A percentile compares a stretch with the other conserved stretches of the same genome.
These are phyloP conservation scores for Megalops atlanticus DNA, from an alignment of 2,113 vertebrate genomes.

Conservation along the genomic window DNA sequence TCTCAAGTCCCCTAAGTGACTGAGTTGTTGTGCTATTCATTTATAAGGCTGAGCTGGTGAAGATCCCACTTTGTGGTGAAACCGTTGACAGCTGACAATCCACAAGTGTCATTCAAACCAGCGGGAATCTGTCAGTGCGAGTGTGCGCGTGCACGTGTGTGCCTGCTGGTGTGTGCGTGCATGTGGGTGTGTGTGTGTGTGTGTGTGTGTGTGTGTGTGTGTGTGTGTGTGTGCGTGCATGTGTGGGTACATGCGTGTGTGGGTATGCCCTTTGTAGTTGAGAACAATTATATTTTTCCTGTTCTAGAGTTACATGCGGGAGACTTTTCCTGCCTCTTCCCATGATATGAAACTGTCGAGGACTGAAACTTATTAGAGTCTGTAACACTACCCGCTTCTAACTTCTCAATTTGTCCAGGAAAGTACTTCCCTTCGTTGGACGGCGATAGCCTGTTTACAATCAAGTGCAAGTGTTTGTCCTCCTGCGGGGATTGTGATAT, in stretches of 20 bases:
- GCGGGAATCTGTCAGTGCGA: too few relatives aligned
- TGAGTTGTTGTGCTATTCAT: too few relatives aligned
- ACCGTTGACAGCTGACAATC: too few relatives aligned
- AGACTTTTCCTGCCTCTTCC: not conserved
- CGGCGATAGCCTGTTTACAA: not conserved
- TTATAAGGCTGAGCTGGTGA: too few relatives aligned
- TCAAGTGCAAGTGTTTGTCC: not conserved
- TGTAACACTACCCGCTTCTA: not conserved
- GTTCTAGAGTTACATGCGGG: not conserved
- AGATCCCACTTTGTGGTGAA: too few relatives aligned
- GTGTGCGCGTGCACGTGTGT: too few relatives aligned
- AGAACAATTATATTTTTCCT: not conserved
- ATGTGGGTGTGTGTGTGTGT: not conserved
- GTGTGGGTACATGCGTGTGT: not conserved
- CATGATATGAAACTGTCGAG: not conserved
- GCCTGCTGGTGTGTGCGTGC: too few relatives aligned
- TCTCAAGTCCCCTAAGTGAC: too few relatives aligned
- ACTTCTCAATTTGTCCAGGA: conserved; percentile 1
- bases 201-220: not conserved
- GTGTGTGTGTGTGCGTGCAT: not conserved
- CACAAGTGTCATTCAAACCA: too few relatives aligned
- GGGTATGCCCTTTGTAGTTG: not conserved
- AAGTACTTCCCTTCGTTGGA: not conserved
- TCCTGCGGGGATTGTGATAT: not conserved
- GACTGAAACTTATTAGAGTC: not conserved